Percentiles rank a stretch among this genome's conserved stretches.
phyloP scores from a whole-genome alignment of 2,888 invertebrate species.

The Hyppa rectilinea region DNA sequence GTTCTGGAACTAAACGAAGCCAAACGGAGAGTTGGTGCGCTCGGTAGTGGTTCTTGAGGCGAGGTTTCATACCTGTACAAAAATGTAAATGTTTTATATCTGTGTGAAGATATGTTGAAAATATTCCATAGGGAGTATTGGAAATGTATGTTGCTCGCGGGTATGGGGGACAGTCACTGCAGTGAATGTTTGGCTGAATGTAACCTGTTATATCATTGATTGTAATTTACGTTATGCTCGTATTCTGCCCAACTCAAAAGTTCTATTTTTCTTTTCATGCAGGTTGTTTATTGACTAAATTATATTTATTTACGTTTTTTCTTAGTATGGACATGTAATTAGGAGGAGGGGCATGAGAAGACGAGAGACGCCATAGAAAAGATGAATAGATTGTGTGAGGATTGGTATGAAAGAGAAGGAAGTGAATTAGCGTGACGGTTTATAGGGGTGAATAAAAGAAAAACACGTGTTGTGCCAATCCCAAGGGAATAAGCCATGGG shows the following conservation, averaged over 20 bases:
- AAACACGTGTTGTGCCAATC: too few species aligned
- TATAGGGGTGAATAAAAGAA: too few species aligned
- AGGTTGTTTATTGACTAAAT: not conserved
- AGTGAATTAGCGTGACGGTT: too few species aligned
- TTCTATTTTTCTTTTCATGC: not conserved
- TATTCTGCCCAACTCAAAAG: not conserved
- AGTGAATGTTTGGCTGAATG: not conserved
- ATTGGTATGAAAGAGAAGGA: too few species aligned
- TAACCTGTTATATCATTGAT: slow-evolving; percentile 1
- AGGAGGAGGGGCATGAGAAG: too few species aligned
- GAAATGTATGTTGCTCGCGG: slow-evolving; percentile 3
- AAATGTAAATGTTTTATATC: slow-evolving; percentile 94
- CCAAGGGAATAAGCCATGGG: too few species aligned
- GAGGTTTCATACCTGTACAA: slow-evolving; percentile 96
- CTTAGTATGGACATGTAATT: too few species aligned
- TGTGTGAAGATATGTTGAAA: slow-evolving; percentile 83
- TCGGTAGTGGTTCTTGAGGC: slow-evolving; percentile 97
- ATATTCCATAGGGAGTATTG: not conserved
- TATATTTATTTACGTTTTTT: too few species aligned
- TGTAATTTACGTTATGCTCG: not conserved
- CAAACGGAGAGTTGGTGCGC: slow-evolving; percentile 98
- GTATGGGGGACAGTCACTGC: not conserved
- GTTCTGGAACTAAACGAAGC: slow-evolving; percentile 97
- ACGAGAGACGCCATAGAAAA: too few species aligned
- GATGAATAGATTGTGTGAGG: too few species aligned